Conservation (phyloP, 2,888 invertebrate genomes). For the Eilema sororculum region DNA sequence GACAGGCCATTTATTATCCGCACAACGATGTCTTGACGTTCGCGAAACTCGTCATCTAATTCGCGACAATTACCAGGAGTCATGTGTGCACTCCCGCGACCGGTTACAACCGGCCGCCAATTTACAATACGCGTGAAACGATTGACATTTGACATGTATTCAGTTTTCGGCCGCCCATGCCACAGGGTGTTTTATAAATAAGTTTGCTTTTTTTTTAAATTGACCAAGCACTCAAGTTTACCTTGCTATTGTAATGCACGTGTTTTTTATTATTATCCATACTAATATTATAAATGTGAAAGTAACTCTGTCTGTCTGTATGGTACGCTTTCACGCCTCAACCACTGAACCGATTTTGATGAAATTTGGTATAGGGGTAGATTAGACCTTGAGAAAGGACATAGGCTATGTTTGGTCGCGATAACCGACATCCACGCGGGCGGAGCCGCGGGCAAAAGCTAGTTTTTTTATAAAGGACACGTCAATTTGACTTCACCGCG, state of each 20-base stretch:
- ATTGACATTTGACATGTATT: slow-evolving; percentile 71
- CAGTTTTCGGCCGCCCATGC: slow-evolving; percentile 33
- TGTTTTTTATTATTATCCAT: too few relatives aligned
- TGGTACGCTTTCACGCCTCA: too few relatives aligned
- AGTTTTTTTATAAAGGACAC: too few relatives aligned
- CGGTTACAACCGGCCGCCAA: slow-evolving; percentile 61
- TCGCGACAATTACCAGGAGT: slow-evolving; percentile 26
- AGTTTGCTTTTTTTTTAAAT: not conserved
- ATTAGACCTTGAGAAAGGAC: too few relatives aligned
- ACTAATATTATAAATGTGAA: too few relatives aligned
- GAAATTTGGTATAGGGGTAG: too few relatives aligned
- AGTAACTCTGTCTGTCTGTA: too few relatives aligned
- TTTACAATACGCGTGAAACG: slow-evolving; percentile 61
- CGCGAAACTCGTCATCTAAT: slow-evolving; percentile 43
- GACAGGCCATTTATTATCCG: slow-evolving; percentile 35
- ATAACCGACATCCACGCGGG: too few relatives aligned
- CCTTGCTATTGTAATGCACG: not conserved
- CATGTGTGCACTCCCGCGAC: slow-evolving; percentile 43
- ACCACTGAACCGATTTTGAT: too few relatives aligned
- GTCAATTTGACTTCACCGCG: too few relatives aligned
- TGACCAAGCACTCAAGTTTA: not conserved
- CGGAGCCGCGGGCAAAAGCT: too few relatives aligned
- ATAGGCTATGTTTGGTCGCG: too few relatives aligned
- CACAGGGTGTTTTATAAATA: slow-evolving; percentile 1
- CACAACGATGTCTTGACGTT: slow-evolving; percentile 42